Base-by-base conservation (phyloP, 2,888 invertebrate genomes). In the Trichogramma dendrolimi region DNA sequence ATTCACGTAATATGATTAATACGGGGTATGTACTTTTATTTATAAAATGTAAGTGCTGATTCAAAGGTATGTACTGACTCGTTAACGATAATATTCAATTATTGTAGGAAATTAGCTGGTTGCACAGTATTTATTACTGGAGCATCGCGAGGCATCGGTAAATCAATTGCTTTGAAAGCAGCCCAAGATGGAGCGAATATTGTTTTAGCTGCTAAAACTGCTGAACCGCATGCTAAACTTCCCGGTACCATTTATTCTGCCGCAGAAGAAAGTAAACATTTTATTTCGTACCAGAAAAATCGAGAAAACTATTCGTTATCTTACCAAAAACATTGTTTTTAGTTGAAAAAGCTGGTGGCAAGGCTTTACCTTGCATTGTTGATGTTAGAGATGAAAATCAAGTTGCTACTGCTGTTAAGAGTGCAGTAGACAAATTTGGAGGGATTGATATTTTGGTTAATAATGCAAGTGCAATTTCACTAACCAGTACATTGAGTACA, bases 381-480 rank as follows among this genome's bases (percentile, higher is more conserved):
- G 95, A 96, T 79, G 90, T 96, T 8, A 83, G 94, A 67, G 88
- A 91, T 75, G 95, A 96, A 79, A 82, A 82, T 42, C 88, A 91
- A 78, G 82, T 92, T 0, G 81, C 83, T 68, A 83, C 82, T 50
- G 91, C 92, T 4, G 85, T 92, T 11, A 85, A 90, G 72, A 84
- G 84, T 68, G 89, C 93, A 39, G 87, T 92, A 1, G 83, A 87
- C 62, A 87, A 88, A 81, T 98, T 98, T 81, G 96, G 96, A 43
- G 96, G 96, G 8, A 96, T 98, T 71, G 98, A 98, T 76, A 91
- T 98, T 68, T 80, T 94, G 27, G 83, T 98, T 14, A 98, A 98
- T 82, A 98, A 98, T 83, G 98, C 98, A 1, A 95, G 95, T 66
- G 96, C 96, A 6, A 98, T 98, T 72, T 88, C 88, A 0, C 81